Evolutionary conservation across 2,797 vertebrate genomes (phyloP).

Genomic region (Poecilia picta): DNA sequence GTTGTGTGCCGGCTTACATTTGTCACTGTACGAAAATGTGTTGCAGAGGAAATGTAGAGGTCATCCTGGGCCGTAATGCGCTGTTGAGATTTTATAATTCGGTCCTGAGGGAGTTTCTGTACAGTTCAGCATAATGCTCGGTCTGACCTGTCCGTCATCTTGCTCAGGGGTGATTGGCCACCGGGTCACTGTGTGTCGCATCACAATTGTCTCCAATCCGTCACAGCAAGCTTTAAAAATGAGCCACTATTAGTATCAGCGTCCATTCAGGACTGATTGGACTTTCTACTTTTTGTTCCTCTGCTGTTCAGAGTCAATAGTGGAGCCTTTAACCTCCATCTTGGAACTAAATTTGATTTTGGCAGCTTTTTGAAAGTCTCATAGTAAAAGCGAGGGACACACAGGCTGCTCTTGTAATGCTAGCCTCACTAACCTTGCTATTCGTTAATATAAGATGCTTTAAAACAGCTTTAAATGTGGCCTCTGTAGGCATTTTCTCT

Average conservation of each 20-base stretch:
- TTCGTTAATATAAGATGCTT: background rate
- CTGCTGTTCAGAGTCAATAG: conserved; percentile 13
- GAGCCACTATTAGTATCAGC: background rate
- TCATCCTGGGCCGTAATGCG: background rate
- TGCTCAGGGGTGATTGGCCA: conserved; percentile 26
- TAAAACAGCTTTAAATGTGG: background rate
- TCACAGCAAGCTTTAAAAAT: conserved; percentile 13
- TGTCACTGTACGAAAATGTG: conserved; percentile 17
- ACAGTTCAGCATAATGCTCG: background rate
- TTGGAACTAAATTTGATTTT: background rate
- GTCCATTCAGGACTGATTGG: conserved; percentile 13
- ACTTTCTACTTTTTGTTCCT: conserved; percentile 1
- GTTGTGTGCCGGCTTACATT: conserved; percentile 36
- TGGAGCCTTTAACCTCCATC: background rate
- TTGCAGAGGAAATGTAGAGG: conserved; percentile 13
- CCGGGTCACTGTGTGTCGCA: conserved; percentile 11
- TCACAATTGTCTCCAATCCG: conserved; percentile 4
- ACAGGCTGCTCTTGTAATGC: background rate
- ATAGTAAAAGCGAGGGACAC: background rate
- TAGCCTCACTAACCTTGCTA: background rate
- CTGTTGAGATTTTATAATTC: conserved; percentile 12
- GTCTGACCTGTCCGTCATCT: conserved; percentile 14
- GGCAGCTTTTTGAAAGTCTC: background rate
- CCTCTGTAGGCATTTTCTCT: background rate
- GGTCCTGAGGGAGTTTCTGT: background rate